Evolutionary conservation across 2,888 invertebrate species (phyloP).

Genomic region (Cyclophora punctaria): DNA sequence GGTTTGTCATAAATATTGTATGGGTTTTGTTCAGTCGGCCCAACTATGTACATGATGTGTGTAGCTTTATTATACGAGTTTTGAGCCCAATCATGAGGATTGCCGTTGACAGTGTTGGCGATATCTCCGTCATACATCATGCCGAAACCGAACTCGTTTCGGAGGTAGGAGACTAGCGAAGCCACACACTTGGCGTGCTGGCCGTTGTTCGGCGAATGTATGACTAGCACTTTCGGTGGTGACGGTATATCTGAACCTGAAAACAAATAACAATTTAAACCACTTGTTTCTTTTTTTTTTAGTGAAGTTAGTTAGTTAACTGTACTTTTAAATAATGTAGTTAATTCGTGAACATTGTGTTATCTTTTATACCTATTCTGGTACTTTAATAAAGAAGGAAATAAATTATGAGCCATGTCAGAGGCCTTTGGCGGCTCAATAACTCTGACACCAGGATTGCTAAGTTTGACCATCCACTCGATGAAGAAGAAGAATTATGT

Average conservation of each 20-base stretch:
- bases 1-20: constrained; percentile 61
- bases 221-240: constrained; percentile 55
- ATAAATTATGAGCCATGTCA: too few relatives aligned
- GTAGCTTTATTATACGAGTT: constrained; percentile 48
- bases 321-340: too few relatives aligned
- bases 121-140: constrained; percentile 60
- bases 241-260: constrained; percentile 46
- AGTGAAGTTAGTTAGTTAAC: too few relatives aligned
- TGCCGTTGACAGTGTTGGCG: constrained; percentile 41
- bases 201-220: constrained; percentile 52
- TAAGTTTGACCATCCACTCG: too few relatives aligned
- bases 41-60: constrained; percentile 54
- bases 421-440: too few relatives aligned
- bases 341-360: too few relatives aligned
- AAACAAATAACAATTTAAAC: constrained; percentile 8
- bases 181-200: constrained; percentile 58
- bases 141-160: constrained; percentile 55
- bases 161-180: constrained; percentile 51
- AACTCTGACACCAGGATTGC: too few relatives aligned
- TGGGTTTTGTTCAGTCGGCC: constrained; percentile 46
- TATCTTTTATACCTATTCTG: too few relatives aligned
- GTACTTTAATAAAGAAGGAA: too few relatives aligned
- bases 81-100: constrained; percentile 58
- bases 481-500: too few relatives aligned
- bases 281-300: too few relatives aligned